Conservation (phyloP, 2,113 vertebrate genomes). For the Dicrurus megarhynchus region DNA sequence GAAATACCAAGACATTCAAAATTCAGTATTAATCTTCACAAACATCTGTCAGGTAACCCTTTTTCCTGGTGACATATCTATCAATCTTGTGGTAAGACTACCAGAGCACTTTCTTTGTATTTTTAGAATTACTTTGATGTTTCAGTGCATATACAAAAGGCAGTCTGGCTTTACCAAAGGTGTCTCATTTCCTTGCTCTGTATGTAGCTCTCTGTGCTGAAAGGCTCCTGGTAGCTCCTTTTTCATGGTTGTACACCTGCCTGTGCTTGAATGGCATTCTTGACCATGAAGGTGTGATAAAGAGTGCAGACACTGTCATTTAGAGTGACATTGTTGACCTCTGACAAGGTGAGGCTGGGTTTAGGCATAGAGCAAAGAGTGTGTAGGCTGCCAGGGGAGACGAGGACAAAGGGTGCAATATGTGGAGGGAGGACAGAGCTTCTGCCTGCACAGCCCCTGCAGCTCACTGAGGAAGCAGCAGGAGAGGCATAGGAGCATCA, state of each 20-base stretch:
- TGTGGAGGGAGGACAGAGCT: neutral
- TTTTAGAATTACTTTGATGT: neutral
- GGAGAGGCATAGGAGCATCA: neutral
- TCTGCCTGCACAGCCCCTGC: neutral
- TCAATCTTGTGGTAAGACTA: neutral
- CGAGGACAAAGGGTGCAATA: neutral
- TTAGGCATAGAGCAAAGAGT: neutral
- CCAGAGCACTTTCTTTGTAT: neutral
- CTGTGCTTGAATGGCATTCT: neutral
- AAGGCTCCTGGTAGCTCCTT: neutral
- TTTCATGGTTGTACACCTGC: neutral
- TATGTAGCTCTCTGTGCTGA: neutral
- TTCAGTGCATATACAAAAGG: neutral
- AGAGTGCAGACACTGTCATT: neutral
- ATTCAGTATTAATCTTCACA: neutral
- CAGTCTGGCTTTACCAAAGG: neutral
- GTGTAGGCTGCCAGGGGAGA: neutral
- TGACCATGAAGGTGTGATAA: neutral
- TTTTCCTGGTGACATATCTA: neutral
- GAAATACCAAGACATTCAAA: constrained; percentile 53
- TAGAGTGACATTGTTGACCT: neutral
- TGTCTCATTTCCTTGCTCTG: neutral
- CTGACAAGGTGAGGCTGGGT: neutral
- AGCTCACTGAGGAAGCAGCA: neutral
- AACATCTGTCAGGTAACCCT: neutral